phyloP scores from a whole-genome alignment of 2,797 vertebrate species.

The Hydrophis major region DNA sequence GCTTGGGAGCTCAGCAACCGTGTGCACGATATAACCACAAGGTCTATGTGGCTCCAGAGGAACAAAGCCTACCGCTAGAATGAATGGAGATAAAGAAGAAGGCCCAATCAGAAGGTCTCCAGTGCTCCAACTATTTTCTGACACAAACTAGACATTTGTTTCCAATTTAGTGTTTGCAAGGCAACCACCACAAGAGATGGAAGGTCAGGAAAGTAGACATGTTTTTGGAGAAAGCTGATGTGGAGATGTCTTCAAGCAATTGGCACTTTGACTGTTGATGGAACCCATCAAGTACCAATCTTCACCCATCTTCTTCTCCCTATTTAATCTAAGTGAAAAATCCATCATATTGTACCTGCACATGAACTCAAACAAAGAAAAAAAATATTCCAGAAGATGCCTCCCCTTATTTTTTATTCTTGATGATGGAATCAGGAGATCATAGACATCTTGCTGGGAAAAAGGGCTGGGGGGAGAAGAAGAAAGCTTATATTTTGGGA shows the following conservation, averaged over 20 bases:
- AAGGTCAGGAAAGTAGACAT: not conserved
- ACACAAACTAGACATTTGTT: not conserved
- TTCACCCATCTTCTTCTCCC: not conserved
- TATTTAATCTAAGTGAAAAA: not conserved
- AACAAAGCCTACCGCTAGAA: not conserved
- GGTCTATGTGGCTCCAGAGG: conserved; percentile 9
- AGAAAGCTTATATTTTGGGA: not conserved
- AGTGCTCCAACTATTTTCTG: not conserved
- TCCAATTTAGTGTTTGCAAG: not conserved
- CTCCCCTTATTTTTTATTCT: not conserved
- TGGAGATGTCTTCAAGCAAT: not conserved
- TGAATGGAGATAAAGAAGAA: not conserved
- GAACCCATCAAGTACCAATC: not conserved
- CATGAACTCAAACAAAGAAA: not conserved
- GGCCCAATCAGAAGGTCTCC: too few relatives aligned
- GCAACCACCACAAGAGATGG: not conserved
- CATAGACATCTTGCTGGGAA: not conserved
- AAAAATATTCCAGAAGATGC: not conserved
- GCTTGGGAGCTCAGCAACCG: not conserved
- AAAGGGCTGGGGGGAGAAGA: not conserved
- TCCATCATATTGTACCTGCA: not conserved
- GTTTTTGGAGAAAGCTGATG: not conserved
- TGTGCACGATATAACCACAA: not conserved
- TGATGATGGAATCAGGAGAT: not conserved
- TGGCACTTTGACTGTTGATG: not conserved